Evolutionary conservation across 1,140 invertebrate species (phyloP), one percentile per base, ranked within the genome.

Genomic region (Aphelenchoides fujianensis): DNA sequence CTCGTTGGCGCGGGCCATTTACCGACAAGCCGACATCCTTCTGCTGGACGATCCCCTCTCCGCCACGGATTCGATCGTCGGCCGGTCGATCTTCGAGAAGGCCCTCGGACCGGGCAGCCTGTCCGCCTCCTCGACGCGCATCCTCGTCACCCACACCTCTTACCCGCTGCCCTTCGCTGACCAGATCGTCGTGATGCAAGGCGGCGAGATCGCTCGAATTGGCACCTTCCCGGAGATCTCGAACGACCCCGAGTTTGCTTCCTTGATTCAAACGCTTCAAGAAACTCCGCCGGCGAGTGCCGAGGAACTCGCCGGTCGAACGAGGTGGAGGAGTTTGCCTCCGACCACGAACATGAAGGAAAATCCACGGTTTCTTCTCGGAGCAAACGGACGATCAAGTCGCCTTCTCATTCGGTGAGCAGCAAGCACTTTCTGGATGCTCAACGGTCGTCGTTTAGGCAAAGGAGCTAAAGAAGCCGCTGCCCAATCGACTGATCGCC

Each of bases 21-120:
- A 97, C 84, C 90, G 89, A 76, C 89, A 95, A 85, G 89, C 91
- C 0, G 93, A 98, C 82, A 88, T 95, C 54, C 95, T 94, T 85
- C 90, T 93, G 76, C 86, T 98, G 74, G 95, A 98, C 84, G 95
- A 98, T 89, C 95, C 95, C 1, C 87, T 98, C n/a, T 94, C 93
- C 81, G 94, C 95, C 7, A 92, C 97, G 2, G 95, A 97, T 85
- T 90, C 91, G 36, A 93, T 97, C 85, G 94, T 97, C 19, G 75
- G 75, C 12, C 30, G 80, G 55, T 78, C 80, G 55, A 79, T 85
- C 5, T 85, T 86, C 76, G 71, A 82, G 7, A 75, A 85, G 2
- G 86, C 86, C 30, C 83, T 88, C 68, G 86, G 86, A 1, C 71
- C 59, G 12, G 23, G 48, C 16, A 37, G 62, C 34, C 30, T 95